Evolutionary conservation across 2,797 vertebrate genomes (phyloP), one percentile per base, ranked within the genome.

Genomic region (Hippopotamyrus pictus): DNA sequence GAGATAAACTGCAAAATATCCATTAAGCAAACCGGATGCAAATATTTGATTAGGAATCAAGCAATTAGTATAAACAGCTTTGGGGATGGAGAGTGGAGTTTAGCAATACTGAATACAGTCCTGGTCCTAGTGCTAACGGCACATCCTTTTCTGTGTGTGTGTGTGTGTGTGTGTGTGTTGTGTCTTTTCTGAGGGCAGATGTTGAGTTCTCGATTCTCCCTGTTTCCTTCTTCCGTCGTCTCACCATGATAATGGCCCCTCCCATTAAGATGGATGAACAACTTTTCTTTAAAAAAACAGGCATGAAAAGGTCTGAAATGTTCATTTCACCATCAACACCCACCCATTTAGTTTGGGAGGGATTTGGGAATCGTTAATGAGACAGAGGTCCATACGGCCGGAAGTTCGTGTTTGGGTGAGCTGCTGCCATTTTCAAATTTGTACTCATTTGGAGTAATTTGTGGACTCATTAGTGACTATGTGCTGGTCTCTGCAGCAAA

Each of bases 1-100:
- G 19, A 88, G 88, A 88, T 90, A 91, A 88, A 88, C 65, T 82
- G 88, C 90, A 90, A 90, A 91, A 90, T 88, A 87, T 84, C 83
- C 88, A 91, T 92, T 90, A 88, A 90, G 37, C 44, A 85, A 90
- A 92, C 89, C 84, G 90, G 89, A 91, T 87, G 87, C 85, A 88
- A 85, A 90, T 87, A 89, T 90, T 89, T 90, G 89, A 91, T 92
- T 48, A 89, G 88, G 82, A 88, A 89, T 92, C 89, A 91, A 82
- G 83, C 53, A 88, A 73, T 92, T 88, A 90, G 85, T 82, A 48
- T 90, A 87, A 88, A 88, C 5, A 90, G 79, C 46, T 90, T 76
- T 37, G 48, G 22, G 76, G 86, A 73, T 86, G 29, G 85, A 33
- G 11, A 14, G 6, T 89, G 69, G 51, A 19, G 19, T 84, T 25